Evolutionary conservation across 2,888 invertebrate species (phyloP).

Genomic region (Epinotia ramella): DNA sequence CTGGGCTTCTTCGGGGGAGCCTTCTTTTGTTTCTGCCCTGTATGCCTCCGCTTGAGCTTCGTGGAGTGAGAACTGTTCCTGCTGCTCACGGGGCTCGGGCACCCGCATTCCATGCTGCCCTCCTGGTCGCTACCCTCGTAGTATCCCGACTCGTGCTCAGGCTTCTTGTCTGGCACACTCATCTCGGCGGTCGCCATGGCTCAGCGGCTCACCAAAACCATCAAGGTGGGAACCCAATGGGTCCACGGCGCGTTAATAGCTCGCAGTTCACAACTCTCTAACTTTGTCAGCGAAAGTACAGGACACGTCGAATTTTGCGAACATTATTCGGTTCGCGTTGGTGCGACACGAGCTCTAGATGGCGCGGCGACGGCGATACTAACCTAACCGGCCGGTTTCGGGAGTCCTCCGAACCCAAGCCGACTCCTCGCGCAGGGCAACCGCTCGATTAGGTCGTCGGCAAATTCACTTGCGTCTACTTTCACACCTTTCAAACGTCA

Average conservation of each 20-base stretch:
- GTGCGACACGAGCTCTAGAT: slow-evolving; percentile 66
- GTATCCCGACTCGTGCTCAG: slow-evolving; percentile 93
- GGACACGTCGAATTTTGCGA: slow-evolving; percentile 73
- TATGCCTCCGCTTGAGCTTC: slow-evolving; percentile 74
- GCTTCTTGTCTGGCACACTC: slow-evolving; percentile 87
- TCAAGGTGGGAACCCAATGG: slow-evolving; percentile 61
- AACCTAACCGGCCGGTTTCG: slow-evolving; percentile 58
- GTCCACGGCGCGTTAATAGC: slow-evolving; percentile 28
- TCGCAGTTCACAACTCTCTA: slow-evolving; percentile 56
- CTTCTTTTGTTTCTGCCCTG: slow-evolving; percentile 73
- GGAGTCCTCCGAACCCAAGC: slow-evolving; percentile 59
- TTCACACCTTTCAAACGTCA: slow-evolving; percentile 75
- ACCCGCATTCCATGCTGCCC: slow-evolving; percentile 84
- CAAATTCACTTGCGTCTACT: slow-evolving; percentile 64
- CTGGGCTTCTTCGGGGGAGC: slow-evolving; percentile 68
- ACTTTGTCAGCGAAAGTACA: slow-evolving; percentile 75
- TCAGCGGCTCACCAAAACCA: slow-evolving; percentile 75
- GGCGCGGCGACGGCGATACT: slow-evolving; percentile 67
- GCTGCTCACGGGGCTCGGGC: slow-evolving; percentile 78
- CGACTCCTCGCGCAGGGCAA: slow-evolving; percentile 51
- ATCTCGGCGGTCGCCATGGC: slow-evolving; percentile 84
- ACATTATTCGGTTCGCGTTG: slow-evolving; percentile 71
- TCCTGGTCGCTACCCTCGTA: slow-evolving; percentile 91
- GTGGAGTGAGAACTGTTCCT: slow-evolving; percentile 78
- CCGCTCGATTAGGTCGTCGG: slow-evolving; percentile 58